These are phyloP conservation scores for Formicarius rufipectus DNA, from an alignment of 2,113 vertebrate species.

Conservation along the genomic window DNA sequence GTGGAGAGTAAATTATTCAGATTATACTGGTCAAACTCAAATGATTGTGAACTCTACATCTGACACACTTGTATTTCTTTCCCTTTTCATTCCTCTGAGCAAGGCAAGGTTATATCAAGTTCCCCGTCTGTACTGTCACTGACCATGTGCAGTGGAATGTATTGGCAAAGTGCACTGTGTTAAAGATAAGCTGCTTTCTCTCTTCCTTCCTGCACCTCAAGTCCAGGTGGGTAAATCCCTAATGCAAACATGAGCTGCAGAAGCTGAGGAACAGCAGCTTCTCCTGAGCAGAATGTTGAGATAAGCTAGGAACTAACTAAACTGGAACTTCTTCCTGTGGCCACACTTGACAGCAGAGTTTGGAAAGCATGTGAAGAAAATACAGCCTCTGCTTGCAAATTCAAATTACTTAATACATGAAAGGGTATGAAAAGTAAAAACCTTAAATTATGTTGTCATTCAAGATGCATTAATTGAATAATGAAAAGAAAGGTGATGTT, in stretches of 20 bases:
- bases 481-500: background rate
- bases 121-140: background rate
- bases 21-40: background rate
- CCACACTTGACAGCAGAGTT: background rate
- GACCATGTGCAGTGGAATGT: background rate
- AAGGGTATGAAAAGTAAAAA: background rate
- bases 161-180: background rate
- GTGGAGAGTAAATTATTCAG: background rate
- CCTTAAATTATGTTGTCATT: background rate
- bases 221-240: background rate
- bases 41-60: background rate
- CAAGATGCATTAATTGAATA: background rate
- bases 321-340: background rate
- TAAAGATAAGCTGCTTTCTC: background rate
- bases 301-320: background rate
- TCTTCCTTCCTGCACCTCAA: background rate
- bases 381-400: background rate
- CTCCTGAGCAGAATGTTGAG: background rate
- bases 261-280: background rate
- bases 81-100: background rate
- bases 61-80: background rate
- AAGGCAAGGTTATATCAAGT: background rate
- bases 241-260: background rate
- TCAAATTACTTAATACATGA: background rate
- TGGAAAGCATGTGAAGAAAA: background rate